A percentile compares a stretch with the other conserved stretches of the same genome.
These are phyloP conservation scores for Poecilia picta DNA, from an alignment of 2,797 vertebrate genomes.

Conservation along the genomic window DNA sequence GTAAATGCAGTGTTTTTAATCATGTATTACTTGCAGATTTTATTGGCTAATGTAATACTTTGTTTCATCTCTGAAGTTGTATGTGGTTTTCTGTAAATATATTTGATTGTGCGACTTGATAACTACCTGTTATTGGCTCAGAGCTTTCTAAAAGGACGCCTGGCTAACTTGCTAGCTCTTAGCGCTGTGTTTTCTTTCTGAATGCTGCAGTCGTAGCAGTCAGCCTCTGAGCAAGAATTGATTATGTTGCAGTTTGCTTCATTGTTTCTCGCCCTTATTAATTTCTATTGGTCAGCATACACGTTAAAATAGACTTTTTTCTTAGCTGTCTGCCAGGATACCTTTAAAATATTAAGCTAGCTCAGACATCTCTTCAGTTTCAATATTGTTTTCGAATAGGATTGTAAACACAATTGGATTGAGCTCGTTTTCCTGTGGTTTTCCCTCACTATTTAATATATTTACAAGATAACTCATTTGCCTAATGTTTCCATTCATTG, in stretches of 20 bases:
- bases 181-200: conserved; percentile 32
- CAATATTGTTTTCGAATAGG: neutral
- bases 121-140: neutral
- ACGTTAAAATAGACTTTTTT: neutral
- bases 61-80: neutral
- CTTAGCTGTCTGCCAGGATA: neutral
- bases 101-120: neutral
- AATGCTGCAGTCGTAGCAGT: conserved; percentile 4
- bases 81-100: neutral
- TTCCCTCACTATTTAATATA: conserved; percentile 1
- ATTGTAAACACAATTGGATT: conserved; percentile 3
- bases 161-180: conserved; percentile 48
- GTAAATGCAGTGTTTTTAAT: conserved; percentile 38
- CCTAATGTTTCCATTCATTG: conserved; percentile 39
- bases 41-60: neutral
- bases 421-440: conserved; percentile 18
- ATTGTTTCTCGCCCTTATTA: neutral
- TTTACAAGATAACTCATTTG: conserved; percentile 32
- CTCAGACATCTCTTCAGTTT: conserved; percentile 6
- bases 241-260: conserved; percentile 12
- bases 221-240: conserved; percentile 4
- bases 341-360: conserved; percentile 10
- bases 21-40: neutral
- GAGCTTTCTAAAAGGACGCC: conserved; percentile 23
- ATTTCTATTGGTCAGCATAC: neutral